Evolutionary conservation across 2,113 vertebrate genomes (phyloP), one percentile per base, ranked within the genome.

Genomic region (Microcebus griseorufus): DNA sequence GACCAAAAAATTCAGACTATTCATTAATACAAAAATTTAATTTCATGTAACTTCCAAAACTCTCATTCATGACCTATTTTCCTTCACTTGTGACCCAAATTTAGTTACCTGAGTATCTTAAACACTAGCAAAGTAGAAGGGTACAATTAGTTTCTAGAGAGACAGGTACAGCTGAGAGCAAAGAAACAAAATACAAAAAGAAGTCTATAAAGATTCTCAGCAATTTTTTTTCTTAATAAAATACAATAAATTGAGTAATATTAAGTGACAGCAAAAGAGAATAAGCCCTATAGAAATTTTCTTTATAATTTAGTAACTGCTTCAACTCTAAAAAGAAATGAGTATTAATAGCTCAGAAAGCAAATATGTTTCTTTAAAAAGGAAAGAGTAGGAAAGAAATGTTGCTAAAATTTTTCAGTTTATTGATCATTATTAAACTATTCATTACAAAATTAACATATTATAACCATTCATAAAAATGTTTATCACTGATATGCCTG

Each of bases 301-400:
- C 27, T 96, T 93, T 82, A 97, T 17, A 93, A 91, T 60, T 93
- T 51, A 97, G 93, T 95, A 80, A 72, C 14, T 10, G 53, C n/a
- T 93, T 82, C 17, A 85, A 78, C 34, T 81, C 72, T 65, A 62
- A 79, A 85, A 90, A 67, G n/a, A 95, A 93, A 73, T 51, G 27
- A 11, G 20, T 85, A 89, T 9, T 88, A 37, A 65, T 29, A 97
- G 22, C 65, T 82, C 25, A 88, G 9, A 13, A 72, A 90, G 13
- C 25, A 64, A 64, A 88, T 2, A 55, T 16, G 17, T 62, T 93
- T 92, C 89, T 96, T 64, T 39, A 60, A 58, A 80, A 76, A 91
- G 16, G 60, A 72, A 3, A 78, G 20, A 29, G 27, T n/a, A 76
- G 37, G 2, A 4, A 39, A 60, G 58, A 93, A 89, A 90, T 29